Base-by-base conservation (phyloP, 2,888 invertebrate species). In the Calameuta idolon region DNA sequence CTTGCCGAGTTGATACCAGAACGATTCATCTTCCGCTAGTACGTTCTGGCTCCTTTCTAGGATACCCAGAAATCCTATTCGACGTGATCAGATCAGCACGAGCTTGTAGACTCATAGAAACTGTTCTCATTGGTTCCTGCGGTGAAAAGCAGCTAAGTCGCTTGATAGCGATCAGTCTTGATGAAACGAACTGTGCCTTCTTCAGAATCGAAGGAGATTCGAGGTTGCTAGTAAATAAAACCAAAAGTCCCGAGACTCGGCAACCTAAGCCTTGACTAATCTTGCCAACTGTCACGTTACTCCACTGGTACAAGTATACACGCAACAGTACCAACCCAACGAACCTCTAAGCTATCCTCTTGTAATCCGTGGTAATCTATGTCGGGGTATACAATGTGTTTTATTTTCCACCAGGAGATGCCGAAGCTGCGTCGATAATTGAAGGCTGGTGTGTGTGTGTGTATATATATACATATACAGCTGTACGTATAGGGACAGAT, bases 341-440 rank as follows among this genome's bases (percentile, higher is more conserved):
- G 40, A 74, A 74, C 69, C 40, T 69, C 74, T 77, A 15, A 34
- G 74, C 15, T 15, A 77, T 74, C 74, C 30, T 69, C 5, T 31
- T 55, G 76, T 76, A 76, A 76, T 76, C 76, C 73, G 33, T 30
- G 35, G 74, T 69, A 77, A 77, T 77, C 77, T 68, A 69, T 23
- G 73, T 55, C 2, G 23, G 23, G 23, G 1, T 23, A 55, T 34
- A 34, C 34, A 15, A n/a, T 34, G 33, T 40, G 33, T 76, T 71
- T 76, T 76, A 73, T 73, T 76, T 76, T 76, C 4, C 76, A 35
- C 33, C 9, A 12, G 12, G 12, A 31, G 12, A 9, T 2, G 23
- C 9, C 55, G 23, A 9, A 55, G 55, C 55, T 55, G 23, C 55
- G 9, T 55, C 55, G 23, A 40, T 23, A 40, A 40, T 15, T 1